Evolutionary conservation across 2,113 vertebrate species (phyloP).

Genomic region (Isichthys henryi): DNA sequence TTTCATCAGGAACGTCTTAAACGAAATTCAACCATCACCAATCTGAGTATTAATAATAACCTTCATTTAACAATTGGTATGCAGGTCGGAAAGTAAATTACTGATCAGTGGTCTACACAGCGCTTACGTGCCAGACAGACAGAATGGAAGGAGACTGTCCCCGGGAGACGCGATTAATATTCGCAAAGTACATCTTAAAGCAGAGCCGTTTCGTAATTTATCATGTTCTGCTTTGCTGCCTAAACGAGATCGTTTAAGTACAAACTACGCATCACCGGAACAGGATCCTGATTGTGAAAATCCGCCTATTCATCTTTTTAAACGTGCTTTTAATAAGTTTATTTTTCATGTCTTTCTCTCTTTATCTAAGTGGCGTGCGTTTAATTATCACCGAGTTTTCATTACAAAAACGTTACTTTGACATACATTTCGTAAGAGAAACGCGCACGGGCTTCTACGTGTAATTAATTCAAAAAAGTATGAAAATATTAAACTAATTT

Average conservation of each 20-base stretch:
- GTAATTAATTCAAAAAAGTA: background rate
- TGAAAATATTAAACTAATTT: background rate
- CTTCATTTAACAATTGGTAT: conserved; percentile 72
- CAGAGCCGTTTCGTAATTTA: background rate
- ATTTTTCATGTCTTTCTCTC: background rate
- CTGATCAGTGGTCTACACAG: conserved; percentile 71
- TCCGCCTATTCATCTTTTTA: background rate
- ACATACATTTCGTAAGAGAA: background rate
- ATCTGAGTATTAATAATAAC: conserved; percentile 62
- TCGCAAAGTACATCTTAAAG: conserved; percentile 13
- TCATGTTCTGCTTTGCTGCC: background rate
- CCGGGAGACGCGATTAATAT: conserved; percentile 22
- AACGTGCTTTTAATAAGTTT: background rate
- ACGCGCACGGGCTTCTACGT: background rate
- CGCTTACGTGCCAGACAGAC: conserved; percentile 59
- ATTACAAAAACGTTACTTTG: background rate
- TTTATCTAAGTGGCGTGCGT: background rate
- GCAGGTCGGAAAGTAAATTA: conserved; percentile 73
- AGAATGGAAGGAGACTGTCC: conserved; percentile 48
- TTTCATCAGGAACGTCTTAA: conserved; percentile 57
- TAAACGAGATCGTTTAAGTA: background rate
- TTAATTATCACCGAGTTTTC: background rate
- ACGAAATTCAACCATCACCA: conserved; percentile 37
- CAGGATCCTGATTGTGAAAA: background rate
- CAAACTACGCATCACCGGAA: background rate